These are phyloP conservation scores for Zelleria hepariella DNA, from an alignment of 2,888 invertebrate genomes.

Conservation along the genomic window DNA sequence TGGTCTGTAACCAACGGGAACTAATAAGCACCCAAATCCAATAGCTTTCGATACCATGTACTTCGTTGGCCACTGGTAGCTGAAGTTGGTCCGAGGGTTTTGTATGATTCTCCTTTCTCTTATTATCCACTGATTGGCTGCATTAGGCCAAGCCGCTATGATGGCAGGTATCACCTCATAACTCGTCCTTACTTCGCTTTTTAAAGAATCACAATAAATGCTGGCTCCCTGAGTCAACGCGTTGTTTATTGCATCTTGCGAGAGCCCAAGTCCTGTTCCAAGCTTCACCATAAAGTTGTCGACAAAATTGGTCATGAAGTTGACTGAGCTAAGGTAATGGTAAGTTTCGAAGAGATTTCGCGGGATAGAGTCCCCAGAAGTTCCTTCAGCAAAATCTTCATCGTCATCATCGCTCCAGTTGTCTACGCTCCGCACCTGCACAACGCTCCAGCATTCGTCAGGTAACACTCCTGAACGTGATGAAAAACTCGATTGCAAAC, in stretches of 20 bases:
- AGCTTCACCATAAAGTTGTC: conserved; percentile 74
- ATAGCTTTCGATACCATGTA: conserved; percentile 77
- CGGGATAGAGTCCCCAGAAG: conserved; percentile 37
- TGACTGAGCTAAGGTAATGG: conserved; percentile 75
- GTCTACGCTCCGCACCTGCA: conserved; percentile 50
- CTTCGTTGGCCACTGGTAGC: conserved; percentile 78
- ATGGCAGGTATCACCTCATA: conserved; percentile 82
- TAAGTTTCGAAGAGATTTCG: conserved; percentile 52
- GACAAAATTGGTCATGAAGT: conserved; percentile 79
- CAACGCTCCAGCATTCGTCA: conserved; percentile 59
- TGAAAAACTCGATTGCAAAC: conserved; percentile 41
- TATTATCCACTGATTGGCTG: conserved; percentile 77
- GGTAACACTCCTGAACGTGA: conserved; percentile 63
- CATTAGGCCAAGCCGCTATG: conserved; percentile 79
- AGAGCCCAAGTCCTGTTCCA: conserved; percentile 71
- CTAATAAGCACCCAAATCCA: conserved; percentile 77
- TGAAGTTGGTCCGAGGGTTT: conserved; percentile 71
- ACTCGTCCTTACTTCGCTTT: conserved; percentile 49
- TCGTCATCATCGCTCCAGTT: conserved; percentile 55
- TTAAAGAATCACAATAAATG: conserved; percentile 73
- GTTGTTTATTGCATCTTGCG: conserved; percentile 60
- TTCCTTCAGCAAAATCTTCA: conserved; percentile 31
- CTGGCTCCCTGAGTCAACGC: conserved; percentile 76
- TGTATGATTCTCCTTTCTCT: conserved; percentile 70
- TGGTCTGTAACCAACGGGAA: conserved; percentile 78